Evolutionary conservation across 2,113 vertebrate species (phyloP).

Genomic region (Ictalurus punctatus): DNA sequence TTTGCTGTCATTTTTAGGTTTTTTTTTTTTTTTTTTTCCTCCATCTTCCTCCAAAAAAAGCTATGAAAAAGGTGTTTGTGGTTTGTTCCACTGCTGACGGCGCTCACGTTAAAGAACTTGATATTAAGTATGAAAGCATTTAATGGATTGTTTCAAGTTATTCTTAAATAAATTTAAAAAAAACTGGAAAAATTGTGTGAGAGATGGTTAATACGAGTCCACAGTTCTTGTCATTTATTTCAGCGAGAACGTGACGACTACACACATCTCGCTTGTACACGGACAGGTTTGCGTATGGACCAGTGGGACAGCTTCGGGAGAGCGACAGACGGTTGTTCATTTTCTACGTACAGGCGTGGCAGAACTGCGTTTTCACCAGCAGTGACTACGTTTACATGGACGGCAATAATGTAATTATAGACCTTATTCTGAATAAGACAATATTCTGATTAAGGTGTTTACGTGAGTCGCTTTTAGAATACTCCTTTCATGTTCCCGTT

Average conservation of each 20-base stretch:
- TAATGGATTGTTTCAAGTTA: constrained; percentile 57
- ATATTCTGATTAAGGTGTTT: too few relatives aligned
- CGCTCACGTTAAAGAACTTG: constrained; percentile 53
- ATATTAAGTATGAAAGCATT: constrained; percentile 53
- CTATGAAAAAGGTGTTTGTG: constrained; percentile 52
- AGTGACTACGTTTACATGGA: too few relatives aligned
- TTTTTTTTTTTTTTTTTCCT: constrained; percentile 3
- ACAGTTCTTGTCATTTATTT: not conserved
- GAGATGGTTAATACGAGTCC: not conserved
- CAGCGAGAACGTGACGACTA: not conserved
- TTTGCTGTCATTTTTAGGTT: not conserved
- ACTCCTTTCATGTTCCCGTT: too few relatives aligned
- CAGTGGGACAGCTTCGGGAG: too few relatives aligned
- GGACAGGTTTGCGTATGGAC: not conserved
- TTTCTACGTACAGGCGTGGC: not conserved
- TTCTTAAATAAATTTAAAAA: constrained; percentile 66
- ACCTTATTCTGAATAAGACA: too few relatives aligned
- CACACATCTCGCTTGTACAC: not conserved
- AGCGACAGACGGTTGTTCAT: not conserved
- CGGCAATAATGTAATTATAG: too few relatives aligned
- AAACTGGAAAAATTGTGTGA: constrained; percentile 64
- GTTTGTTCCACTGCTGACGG: constrained; percentile 55
- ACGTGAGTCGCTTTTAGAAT: too few relatives aligned
- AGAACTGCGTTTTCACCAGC: not conserved
- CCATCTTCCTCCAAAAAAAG: not conserved